Percentiles rank a stretch among this genome's conserved stretches.
These are phyloP conservation scores for Cataglyphis altisquamis DNA, from an alignment of 2,888 invertebrate species.

Conservation along the genomic window DNA sequence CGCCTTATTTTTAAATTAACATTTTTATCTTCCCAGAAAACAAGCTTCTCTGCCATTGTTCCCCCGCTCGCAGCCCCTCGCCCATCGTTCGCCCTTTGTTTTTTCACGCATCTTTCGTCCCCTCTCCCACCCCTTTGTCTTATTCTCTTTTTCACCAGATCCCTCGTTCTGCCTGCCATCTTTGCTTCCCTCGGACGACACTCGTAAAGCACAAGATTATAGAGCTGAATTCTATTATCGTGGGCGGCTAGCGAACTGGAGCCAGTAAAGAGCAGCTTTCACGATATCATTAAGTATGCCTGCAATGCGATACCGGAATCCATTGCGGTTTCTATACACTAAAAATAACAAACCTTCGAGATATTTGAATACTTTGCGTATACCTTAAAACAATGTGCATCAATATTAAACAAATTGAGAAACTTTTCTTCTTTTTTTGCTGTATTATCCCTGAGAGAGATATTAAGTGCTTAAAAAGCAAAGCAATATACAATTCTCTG, in stretches of 20 bases:
- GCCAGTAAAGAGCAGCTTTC: slow-evolving; percentile 81
- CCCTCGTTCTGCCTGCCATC: slow-evolving; percentile 68
- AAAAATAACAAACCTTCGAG: slow-evolving; percentile 17
- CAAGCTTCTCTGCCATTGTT: slow-evolving; percentile 76
- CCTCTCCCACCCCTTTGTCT: slow-evolving; percentile 34
- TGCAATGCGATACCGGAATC: slow-evolving; percentile 59
- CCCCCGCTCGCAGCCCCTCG: slow-evolving; percentile 17
- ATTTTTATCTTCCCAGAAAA: slow-evolving; percentile 84
- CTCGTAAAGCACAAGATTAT: slow-evolving; percentile 84
- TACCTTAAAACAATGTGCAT: neutral
- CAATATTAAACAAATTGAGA: neutral
- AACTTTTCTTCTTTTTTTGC: neutral
- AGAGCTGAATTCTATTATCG: slow-evolving; percentile 82
- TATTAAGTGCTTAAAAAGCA: neutral
- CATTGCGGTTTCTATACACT: slow-evolving; percentile 29
- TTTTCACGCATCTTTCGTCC: slow-evolving; percentile 58
- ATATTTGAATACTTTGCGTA: neutral
- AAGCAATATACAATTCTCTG: neutral
- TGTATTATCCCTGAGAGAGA: neutral
- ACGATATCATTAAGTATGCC: slow-evolving; percentile 78
- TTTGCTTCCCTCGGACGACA: slow-evolving; percentile 71
- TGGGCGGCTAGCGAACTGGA: slow-evolving; percentile 78
- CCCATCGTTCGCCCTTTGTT: slow-evolving; percentile 67
- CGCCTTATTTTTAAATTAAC: slow-evolving; percentile 85
- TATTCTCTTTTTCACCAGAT: slow-evolving; percentile 50